Evolutionary conservation across 2,797 vertebrate genomes (phyloP), one percentile per base, ranked within the genome.

Genomic region (Lindbergichthys nudifrons): DNA sequence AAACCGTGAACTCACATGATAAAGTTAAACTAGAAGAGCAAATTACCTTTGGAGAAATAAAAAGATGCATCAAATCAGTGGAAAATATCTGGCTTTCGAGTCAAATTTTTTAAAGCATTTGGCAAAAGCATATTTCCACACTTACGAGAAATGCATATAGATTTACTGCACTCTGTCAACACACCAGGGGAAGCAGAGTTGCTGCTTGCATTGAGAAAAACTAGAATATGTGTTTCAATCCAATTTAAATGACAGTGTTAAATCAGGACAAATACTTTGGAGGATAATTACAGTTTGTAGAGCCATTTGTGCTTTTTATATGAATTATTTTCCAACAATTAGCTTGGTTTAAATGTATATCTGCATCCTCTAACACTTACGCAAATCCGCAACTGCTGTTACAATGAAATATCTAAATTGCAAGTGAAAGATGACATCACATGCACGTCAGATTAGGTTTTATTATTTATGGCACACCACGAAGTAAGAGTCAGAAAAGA

Each of bases 391-490:
- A 50, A 13, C n/a, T 42, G 6, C 12, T 59, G 9, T 23, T 51
- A 12, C 3, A 30, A 14, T 21, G n/a, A 59, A 48, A 70, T 63
- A 77, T 64, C 70, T 32, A 58, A 82, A 84, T 62, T 32, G 19
- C 63, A 83, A 81, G 77, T 82, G 72, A 82, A 80, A 77, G 74
- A 65, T 84, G 79, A 74, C 79, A 75, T 74, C 30, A 61, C 16
- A 19, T 73, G 46, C 39, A 70, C 74, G 74, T 87, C 65, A 19
- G 58, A 64, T 59, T 39, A 56, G 53, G n/a, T 60, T 72, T 75
- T 75, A 81, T 82, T 65, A 70, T 73, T 79, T 70, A 56, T 82
- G 80, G 70, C 81, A 82, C 83, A 84, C 57, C 75, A 84, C 66
- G 4, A 67, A 82, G 77, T 82, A 69, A 77, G 53, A 79, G 85